phyloP scores from a whole-genome alignment of 2,797 vertebrate genomes.

The Thaleichthys pacificus region DNA sequence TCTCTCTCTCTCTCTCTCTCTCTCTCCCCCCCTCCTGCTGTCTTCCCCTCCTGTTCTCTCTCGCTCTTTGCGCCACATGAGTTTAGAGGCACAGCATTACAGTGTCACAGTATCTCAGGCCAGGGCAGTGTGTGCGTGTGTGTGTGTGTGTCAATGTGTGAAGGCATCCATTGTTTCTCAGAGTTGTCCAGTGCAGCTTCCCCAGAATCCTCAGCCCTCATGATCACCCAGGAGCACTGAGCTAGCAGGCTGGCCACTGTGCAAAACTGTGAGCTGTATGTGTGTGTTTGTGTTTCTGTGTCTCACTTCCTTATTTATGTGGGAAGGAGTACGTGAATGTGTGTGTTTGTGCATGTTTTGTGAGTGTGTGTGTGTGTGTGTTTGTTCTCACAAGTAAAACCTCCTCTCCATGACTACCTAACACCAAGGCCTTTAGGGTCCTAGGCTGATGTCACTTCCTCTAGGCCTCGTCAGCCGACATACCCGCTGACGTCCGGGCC shows the following conservation, averaged over 20 bases:
- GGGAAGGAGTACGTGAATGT: slow-evolving; percentile 24
- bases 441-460: slow-evolving; percentile 49
- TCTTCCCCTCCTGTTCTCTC: neutral
- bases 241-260: neutral
- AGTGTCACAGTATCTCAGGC: slow-evolving; percentile 37
- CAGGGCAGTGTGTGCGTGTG: slow-evolving; percentile 9
- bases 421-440: slow-evolving; percentile 33
- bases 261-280: neutral
- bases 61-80: slow-evolving; percentile 9
- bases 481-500: slow-evolving; percentile 32
- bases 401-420: neutral
- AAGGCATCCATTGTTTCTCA: slow-evolving; percentile 53
- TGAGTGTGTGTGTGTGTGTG: slow-evolving; percentile 1
- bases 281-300: slow-evolving; percentile 9
- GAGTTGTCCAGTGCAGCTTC: slow-evolving; percentile 35
- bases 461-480: slow-evolving; percentile 58
- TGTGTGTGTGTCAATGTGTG: slow-evolving; percentile 22
- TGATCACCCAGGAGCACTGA: slow-evolving; percentile 38
- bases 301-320: slow-evolving; percentile 30
- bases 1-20: slow-evolving; percentile 14
- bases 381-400: neutral
- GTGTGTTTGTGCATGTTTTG: neutral
- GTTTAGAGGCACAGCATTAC: slow-evolving; percentile 27
- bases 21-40: neutral
- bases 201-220: slow-evolving; percentile 38